Conservation (phyloP, 2,113 vertebrate species). For the Lampris megalopsis region DNA sequence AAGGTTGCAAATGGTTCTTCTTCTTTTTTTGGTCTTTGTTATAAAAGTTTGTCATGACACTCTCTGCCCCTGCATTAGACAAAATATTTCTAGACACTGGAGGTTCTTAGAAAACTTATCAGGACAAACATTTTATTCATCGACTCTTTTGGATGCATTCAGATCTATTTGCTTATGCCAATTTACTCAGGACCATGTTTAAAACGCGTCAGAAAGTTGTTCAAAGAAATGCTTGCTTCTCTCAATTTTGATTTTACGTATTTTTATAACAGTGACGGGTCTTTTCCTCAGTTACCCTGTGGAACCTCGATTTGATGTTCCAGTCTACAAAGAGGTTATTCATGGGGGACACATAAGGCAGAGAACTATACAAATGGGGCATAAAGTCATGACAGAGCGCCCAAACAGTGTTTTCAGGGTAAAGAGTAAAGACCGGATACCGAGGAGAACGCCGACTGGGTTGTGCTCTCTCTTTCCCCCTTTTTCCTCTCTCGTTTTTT, state of each 20-base stretch:
- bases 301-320: background rate
- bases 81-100: background rate
- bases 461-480: background rate
- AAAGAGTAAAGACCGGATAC: conserved; percentile 56
- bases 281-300: conserved; percentile 21
- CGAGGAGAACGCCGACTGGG: conserved; percentile 54
- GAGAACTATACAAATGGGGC: conserved; percentile 35
- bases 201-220: background rate
- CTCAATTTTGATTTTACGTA: too few species aligned
- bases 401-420: conserved; percentile 64
- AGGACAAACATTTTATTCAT: background rate
- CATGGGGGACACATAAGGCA: conserved; percentile 10
- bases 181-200: background rate
- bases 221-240: background rate
- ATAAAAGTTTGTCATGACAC: conserved; percentile 16
- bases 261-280: conserved; percentile 6
- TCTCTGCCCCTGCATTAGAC: background rate
- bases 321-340: conserved; percentile 51
- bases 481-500: conserved; percentile 9
- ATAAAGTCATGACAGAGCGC: conserved; percentile 61
- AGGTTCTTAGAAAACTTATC: background rate
- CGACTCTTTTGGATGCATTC: background rate
- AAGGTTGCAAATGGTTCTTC: background rate
- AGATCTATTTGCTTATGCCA: background rate
- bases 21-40: background rate